Evolutionary conservation across 2,797 vertebrate species (phyloP).

Genomic region (Cryptoprocta ferox): DNA sequence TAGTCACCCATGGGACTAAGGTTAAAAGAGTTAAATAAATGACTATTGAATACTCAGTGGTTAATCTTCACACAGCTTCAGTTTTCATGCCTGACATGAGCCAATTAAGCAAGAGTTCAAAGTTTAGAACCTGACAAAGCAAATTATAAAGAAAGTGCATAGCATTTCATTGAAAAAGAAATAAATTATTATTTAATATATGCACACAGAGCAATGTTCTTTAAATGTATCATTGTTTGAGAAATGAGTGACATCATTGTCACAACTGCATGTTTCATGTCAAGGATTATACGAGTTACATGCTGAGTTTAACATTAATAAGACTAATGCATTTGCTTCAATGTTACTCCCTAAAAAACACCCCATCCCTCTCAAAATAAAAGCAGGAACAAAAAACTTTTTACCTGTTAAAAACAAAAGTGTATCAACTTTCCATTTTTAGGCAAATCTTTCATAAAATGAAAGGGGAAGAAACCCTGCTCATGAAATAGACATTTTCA

Average conservation of each 20-base stretch:
- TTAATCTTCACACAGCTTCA: conserved; percentile 68
- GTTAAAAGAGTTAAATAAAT: conserved; percentile 34
- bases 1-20: neutral
- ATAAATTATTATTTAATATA: neutral
- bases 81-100: neutral
- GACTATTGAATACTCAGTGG: neutral
- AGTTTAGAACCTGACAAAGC: conserved; percentile 50
- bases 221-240: neutral
- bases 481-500: conserved; percentile 46
- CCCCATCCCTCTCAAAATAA: neutral
- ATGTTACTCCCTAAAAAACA: neutral
- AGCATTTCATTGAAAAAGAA: neutral
- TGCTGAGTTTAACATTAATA: neutral
- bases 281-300: neutral
- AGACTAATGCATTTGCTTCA: neutral
- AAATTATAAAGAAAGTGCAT: neutral
- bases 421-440: neutral
- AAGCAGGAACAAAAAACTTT: neutral
- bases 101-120: conserved; percentile 36
- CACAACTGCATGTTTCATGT: neutral
- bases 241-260: neutral
- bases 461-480: conserved; percentile 62
- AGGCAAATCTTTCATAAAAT: conserved; percentile 44
- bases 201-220: neutral
- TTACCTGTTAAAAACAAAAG: neutral